phyloP scores from a whole-genome alignment of 2,888 invertebrate species.

The Macrosoma leucophasiata region DNA sequence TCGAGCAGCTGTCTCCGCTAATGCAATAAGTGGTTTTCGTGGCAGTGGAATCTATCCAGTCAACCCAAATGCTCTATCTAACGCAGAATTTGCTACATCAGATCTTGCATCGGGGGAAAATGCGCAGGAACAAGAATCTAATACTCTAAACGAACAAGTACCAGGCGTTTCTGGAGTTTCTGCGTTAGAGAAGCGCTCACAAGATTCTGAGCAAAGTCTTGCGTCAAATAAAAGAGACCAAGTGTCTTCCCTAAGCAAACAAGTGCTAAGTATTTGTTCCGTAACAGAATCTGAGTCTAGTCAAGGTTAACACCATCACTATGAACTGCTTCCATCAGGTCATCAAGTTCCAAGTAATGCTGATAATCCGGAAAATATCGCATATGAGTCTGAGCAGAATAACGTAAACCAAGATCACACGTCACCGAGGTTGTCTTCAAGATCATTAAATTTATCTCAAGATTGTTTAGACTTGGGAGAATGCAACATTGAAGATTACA shows the following conservation, averaged over 20 bases:
- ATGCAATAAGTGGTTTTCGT: conserved; percentile 24
- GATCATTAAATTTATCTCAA: conserved; percentile 16
- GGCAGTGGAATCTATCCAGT: conserved; percentile 24
- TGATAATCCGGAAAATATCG: conserved; percentile 9
- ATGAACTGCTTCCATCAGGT: conserved; percentile 9
- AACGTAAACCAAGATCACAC: conserved; percentile 10
- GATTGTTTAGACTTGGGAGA: conserved; percentile 16
- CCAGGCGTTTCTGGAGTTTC: conserved; percentile 8
- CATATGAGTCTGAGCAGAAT: conserved; percentile 16
- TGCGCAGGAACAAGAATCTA: conserved; percentile 19
- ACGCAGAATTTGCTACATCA: conserved; percentile 24
- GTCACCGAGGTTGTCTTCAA: conserved; percentile 11
- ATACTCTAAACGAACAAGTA: conserved; percentile 7
- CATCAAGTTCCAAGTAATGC: conserved; percentile 13
- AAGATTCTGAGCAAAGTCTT: conserved; percentile 11
- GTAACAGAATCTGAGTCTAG: conserved; percentile 12
- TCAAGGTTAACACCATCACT: conserved; percentile 5
- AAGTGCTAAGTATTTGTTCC: conserved; percentile 9
- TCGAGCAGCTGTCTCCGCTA: conserved; percentile 20
- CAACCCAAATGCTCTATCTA: conserved; percentile 20
- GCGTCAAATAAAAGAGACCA: conserved; percentile 8
- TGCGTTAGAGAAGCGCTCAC: conserved; percentile 11
- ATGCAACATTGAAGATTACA: conserved; percentile 17
- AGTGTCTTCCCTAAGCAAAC: conserved; percentile 11
- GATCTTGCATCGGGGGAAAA: conserved; percentile 20